phyloP scores from a whole-genome alignment of 2,113 vertebrate genomes.

The Nothocercus nigrocapillus region DNA sequence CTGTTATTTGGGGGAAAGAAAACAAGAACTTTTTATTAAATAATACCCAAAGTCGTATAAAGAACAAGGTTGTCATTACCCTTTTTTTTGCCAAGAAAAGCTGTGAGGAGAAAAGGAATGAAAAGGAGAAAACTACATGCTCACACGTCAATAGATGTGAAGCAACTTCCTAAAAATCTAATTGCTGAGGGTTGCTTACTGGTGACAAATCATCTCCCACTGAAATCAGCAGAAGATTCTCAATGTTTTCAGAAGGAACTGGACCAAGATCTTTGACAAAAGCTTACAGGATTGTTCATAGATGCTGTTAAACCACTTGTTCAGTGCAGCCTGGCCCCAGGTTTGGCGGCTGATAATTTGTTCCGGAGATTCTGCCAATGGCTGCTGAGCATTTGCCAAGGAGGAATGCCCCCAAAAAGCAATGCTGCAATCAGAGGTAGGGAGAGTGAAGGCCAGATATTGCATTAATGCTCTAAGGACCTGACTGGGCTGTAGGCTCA shows the following conservation, averaged over 20 bases:
- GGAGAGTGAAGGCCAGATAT: not conserved
- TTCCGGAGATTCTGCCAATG: not conserved
- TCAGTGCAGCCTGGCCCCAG: not conserved
- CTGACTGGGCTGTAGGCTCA: not conserved
- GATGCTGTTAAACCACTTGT: not conserved
- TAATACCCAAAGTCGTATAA: not conserved
- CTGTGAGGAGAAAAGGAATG: rapidly evolving
- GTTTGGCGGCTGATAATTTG: not conserved
- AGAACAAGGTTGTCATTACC: not conserved
- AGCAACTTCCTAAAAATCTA: not conserved
- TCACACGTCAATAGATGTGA: not conserved
- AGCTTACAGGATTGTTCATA: not conserved
- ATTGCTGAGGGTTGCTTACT: not conserved
- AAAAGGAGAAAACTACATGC: not conserved
- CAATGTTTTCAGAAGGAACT: not conserved
- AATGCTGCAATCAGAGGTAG: not conserved
- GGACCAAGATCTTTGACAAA: not conserved
- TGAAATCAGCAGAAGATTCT: not conserved
- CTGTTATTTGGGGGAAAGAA: not conserved
- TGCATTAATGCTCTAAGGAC: not conserved
- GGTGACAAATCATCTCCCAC: not conserved
- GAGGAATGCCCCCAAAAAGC: not conserved
- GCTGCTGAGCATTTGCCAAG: not conserved
- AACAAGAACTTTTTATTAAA: not conserved
- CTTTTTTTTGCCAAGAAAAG: not conserved